Conservation (phyloP, 2,888 invertebrate genomes). For the Drosophila merina region DNA sequence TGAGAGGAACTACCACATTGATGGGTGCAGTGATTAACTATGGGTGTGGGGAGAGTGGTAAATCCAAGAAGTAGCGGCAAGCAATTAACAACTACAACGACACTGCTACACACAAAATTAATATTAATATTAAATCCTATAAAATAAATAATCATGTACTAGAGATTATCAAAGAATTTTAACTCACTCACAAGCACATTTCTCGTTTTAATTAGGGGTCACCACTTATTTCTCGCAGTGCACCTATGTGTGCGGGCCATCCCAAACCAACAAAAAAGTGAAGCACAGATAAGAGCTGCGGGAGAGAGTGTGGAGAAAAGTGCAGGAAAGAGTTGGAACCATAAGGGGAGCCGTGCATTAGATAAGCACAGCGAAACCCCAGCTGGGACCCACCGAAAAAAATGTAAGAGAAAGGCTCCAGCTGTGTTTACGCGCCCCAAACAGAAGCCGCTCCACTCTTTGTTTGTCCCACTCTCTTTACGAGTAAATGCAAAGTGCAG, state of each 20-base stretch:
- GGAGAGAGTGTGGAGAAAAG: constrained; percentile 4
- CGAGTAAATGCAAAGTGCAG: constrained; percentile 17
- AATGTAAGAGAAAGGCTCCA: constrained; percentile 28
- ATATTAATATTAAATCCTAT: not conserved
- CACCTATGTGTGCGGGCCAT: constrained; percentile 52
- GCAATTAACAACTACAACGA: constrained; percentile 74
- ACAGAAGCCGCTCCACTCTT: constrained; percentile 25
- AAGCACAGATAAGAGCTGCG: constrained; percentile 41
- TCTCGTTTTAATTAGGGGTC: too few relatives aligned
- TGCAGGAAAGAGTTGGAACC: constrained; percentile 24
- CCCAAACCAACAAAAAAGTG: constrained; percentile 14
- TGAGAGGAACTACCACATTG: constrained; percentile 44
- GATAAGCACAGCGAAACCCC: constrained; percentile 58
- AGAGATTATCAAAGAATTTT: too few relatives aligned
- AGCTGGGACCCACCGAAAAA: constrained; percentile 22
- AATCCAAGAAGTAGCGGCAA: constrained; percentile 74
- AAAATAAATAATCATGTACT: not conserved
- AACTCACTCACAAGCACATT: too few relatives aligned
- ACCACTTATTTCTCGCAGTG: not conserved
- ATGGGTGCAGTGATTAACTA: constrained; percentile 59
- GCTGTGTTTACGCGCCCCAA: constrained; percentile 60
- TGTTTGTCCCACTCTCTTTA: not conserved
- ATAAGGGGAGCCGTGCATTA: constrained; percentile 54
- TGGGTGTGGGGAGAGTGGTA: constrained; percentile 12
- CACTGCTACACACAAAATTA: constrained; percentile 20